Base-by-base conservation (phyloP, 23 tunicate genomes). In the Ciona savignyi region DNA sequence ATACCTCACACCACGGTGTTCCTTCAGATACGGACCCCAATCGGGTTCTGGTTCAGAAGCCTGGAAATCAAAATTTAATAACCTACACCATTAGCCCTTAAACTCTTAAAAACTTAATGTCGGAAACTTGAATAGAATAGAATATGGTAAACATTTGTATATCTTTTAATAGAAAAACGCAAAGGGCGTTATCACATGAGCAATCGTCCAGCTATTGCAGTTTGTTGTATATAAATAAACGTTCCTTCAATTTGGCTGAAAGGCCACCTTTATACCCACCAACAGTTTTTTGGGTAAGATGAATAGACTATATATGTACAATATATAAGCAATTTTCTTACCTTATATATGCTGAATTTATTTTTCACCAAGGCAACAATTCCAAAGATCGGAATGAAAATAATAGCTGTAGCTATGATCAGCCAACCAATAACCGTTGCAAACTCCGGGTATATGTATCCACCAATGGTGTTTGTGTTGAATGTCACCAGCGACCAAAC, bases 401-500 rank as follows among this genome's bases (percentile, higher is more conserved):
- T 51, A 22, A 93, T 51, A 4, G 85, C 93, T 73, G 72, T 65
- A 2, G 70, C 79, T 24, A 93, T 88, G 25, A 90, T 68, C 6
- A 78, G 77, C 98, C 98, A 93, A 24, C 98, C 98, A 2, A 93
- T 66, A 0, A 64, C 88, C n/a, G 81, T 83, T 1, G 98, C 98
- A 81, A 96, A 93, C 0, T 28, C 68, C 6, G 98, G 98, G 35
- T 77, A 93, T 1, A 73, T 29, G 29, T 71, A 77, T 23, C 51
- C 80, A 25, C 82, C 87, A 33, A 75, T 80, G n/a, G 77, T 62
- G 29, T 73, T 66, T 9, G 85, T 80, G 11, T 67, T 62, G 66
- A 86, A 93, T 0, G 93, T 88, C n/a, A 86, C 79, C 64, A 93
- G 72, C 19, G 98, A 93, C 98, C 98, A 93, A 34, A 86, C 63